Percentiles rank a stretch among this genome's conserved stretches.
phyloP scores from a whole-genome alignment of 2,888 invertebrate genomes.

The Hydrotaea cyrtoneurina region DNA sequence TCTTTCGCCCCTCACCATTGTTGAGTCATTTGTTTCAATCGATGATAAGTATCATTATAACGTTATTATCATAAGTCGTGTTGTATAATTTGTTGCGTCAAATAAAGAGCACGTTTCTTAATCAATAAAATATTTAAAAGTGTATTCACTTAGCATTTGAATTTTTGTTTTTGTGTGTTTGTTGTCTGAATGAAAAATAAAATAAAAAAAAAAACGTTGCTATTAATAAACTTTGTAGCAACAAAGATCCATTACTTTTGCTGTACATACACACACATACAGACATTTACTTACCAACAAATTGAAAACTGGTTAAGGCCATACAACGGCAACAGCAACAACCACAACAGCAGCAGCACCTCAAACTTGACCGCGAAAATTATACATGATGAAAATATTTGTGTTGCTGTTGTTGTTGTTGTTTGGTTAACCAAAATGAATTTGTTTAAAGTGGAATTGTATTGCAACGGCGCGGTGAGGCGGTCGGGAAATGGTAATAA shows the following conservation, averaged over 20 bases:
- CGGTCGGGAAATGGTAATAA: too few species aligned
- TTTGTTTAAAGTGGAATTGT: too few species aligned
- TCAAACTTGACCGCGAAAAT: constrained; percentile 1
- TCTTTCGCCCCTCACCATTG: background rate
- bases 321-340: background rate
- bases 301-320: constrained; percentile 5
- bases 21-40: background rate
- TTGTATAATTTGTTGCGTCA: background rate
- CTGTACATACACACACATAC: background rate
- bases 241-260: background rate
- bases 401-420: background rate
- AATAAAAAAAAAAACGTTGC: too few species aligned
- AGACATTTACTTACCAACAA: background rate
- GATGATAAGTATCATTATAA: background rate
- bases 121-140: background rate
- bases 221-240: too few species aligned
- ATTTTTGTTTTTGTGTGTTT: too few species aligned
- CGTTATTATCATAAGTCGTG: background rate
- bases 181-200: too few species aligned
- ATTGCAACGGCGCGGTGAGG: too few species aligned
- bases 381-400: background rate
- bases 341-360: background rate
- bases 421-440: too few species aligned
- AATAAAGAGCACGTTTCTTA: background rate
- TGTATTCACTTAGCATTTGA: background rate